Evolutionary conservation across 2,113 vertebrate genomes (phyloP).

Genomic region (Fulmarus glacialis): DNA sequence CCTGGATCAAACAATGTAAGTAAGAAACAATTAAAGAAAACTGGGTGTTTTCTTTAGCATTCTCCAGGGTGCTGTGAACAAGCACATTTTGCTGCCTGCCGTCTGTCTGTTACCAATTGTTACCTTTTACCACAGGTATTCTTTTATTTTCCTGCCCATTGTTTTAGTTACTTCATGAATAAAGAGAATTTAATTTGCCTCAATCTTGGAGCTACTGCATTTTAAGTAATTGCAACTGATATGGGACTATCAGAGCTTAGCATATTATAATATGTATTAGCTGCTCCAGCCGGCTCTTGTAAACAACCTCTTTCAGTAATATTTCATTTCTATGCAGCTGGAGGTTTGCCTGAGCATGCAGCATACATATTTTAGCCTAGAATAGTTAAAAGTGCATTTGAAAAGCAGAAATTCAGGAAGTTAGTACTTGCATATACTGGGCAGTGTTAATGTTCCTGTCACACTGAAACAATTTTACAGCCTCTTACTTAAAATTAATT

Average conservation of each 20-base stretch:
- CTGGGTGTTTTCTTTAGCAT: not conserved
- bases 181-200: slow-evolving; percentile 34
- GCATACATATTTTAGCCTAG: slow-evolving; percentile 9
- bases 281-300: slow-evolving; percentile 13
- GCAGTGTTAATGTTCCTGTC: not conserved
- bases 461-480: not conserved
- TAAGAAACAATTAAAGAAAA: slow-evolving; percentile 25
- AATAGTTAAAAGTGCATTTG: not conserved
- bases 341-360: slow-evolving; percentile 27
- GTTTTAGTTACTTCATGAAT: slow-evolving; percentile 34
- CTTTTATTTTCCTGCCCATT: slow-evolving; percentile 24
- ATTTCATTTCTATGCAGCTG: slow-evolving; percentile 55
- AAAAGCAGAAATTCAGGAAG: not conserved
- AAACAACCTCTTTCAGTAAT: slow-evolving; percentile 48
- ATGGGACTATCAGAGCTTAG: slow-evolving; percentile 3
- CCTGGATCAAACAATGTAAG: not conserved
- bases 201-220: not conserved
- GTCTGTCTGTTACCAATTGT: not conserved
- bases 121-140: not conserved
- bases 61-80: not conserved
- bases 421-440: not conserved
- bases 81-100: not conserved
- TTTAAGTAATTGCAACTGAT: slow-evolving; percentile 52
- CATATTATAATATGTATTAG: slow-evolving; percentile 47
- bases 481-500: not conserved